Percentiles rank a stretch among this genome's conserved stretches.
These are phyloP conservation scores for Synergus laeviventris DNA, from an alignment of 2,888 invertebrate genomes.

Conservation along the genomic window DNA sequence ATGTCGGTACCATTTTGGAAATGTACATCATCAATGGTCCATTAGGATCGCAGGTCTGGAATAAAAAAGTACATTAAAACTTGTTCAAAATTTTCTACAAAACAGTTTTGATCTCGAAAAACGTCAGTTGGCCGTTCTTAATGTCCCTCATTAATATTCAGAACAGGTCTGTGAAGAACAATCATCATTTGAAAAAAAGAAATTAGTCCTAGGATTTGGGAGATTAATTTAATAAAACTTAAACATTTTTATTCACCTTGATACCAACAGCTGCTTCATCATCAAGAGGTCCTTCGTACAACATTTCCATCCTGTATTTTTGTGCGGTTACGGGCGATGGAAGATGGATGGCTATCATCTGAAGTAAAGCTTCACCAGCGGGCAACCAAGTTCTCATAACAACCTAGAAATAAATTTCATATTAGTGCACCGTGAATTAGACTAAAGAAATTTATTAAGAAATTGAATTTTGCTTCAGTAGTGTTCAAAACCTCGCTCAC, in stretches of 20 bases:
- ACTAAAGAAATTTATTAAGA: background rate
- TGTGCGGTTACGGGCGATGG: slow-evolving; percentile 99
- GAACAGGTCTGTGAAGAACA: slow-evolving; percentile 74
- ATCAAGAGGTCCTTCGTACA: slow-evolving; percentile 98
- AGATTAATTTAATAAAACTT: background rate
- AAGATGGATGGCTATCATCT: slow-evolving; percentile 99
- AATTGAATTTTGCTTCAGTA: slow-evolving; percentile 55
- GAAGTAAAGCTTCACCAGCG: slow-evolving; percentile 98
- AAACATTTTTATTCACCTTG: slow-evolving; percentile 78
- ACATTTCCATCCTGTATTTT: slow-evolving; percentile 99
- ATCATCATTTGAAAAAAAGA: slow-evolving; percentile 65
- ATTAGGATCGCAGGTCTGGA: slow-evolving; percentile 93
- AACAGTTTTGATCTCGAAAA: background rate
- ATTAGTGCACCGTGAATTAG: background rate
- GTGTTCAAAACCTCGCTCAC: slow-evolving; percentile 64
- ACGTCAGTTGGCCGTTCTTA: slow-evolving; percentile 71
- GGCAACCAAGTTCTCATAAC: slow-evolving; percentile 99
- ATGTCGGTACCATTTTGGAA: slow-evolving; percentile 99
- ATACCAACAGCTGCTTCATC: slow-evolving; percentile 95
- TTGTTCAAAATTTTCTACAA: background rate
- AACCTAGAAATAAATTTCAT: slow-evolving; percentile 77
- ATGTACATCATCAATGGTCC: slow-evolving; percentile 99
- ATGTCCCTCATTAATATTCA: slow-evolving; percentile 66
- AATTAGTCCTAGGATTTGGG: background rate
- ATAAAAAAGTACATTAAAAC: slow-evolving; percentile 43